Percentiles rank a stretch among this genome's conserved stretches.
These are phyloP conservation scores for Sylvia atricapilla DNA, from an alignment of 2,113 vertebrate species.

Conservation along the genomic window DNA sequence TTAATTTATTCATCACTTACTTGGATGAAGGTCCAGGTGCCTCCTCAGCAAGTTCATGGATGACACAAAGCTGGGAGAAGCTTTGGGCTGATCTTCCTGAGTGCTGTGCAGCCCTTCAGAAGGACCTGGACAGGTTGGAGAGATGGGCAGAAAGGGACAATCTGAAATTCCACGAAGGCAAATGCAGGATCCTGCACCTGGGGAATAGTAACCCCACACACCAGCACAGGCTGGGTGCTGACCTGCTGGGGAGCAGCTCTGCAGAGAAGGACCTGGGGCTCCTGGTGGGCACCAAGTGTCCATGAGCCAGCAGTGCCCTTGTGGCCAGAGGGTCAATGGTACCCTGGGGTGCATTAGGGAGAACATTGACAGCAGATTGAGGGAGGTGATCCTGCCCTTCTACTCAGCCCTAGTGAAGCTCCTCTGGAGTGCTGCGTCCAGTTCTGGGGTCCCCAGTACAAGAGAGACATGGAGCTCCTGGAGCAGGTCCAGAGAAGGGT, in stretches of 20 bases:
- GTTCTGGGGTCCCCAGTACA: neutral
- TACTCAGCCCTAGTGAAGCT: rapidly evolving
- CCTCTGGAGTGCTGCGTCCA: neutral
- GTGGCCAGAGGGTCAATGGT: neutral
- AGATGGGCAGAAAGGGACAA: neutral
- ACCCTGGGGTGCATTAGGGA: neutral
- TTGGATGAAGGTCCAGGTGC: neutral
- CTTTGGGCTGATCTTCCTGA: neutral
- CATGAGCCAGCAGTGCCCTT: neutral
- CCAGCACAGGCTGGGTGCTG: neutral
- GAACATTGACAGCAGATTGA: rapidly evolving
- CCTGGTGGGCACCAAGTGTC: neutral
- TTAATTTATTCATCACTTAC: neutral
- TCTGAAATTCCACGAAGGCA: neutral
- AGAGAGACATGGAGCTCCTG: neutral
- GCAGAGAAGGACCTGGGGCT: neutral
- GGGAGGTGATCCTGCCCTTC: neutral
- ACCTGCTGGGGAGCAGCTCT: neutral
- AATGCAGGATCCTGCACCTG: neutral
- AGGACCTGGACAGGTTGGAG: neutral
- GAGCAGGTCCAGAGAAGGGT: rapidly evolving
- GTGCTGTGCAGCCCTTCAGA: neutral
- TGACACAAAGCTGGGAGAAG: neutral
- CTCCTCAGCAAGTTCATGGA: neutral
- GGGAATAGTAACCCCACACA: rapidly evolving